These are phyloP conservation scores for Protaetia brevitarsis DNA, from an alignment of 1,140 invertebrate genomes.

Conservation along the genomic window DNA sequence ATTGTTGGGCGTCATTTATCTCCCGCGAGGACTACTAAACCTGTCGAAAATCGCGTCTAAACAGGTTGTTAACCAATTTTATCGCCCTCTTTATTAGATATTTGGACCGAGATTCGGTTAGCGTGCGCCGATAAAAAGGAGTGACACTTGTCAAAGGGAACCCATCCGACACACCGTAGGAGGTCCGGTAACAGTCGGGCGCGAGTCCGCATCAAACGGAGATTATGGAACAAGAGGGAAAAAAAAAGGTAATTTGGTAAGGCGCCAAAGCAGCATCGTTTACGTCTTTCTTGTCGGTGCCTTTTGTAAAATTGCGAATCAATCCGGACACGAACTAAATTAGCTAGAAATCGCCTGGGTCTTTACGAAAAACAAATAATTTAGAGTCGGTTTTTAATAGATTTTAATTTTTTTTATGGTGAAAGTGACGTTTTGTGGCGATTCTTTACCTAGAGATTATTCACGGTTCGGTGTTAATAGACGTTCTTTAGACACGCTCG, in stretches of 20 bases:
- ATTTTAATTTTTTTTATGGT: neutral
- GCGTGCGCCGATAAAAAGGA: neutral
- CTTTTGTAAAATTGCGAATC: constrained; percentile 16
- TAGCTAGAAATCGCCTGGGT: neutral
- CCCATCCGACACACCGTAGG: constrained; percentile 1
- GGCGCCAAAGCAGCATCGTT: neutral
- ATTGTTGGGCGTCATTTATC: neutral
- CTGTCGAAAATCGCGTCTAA: constrained; percentile 1
- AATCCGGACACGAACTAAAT: neutral
- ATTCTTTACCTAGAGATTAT: no score
- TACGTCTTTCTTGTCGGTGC: neutral
- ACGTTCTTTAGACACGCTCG: no score
- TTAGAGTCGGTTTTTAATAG: constrained; percentile 2
- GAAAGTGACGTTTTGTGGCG: neutral
- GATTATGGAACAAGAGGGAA: no score
- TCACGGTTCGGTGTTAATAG: no score
- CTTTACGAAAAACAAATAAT: neutral
- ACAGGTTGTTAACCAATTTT: constrained; percentile 11
- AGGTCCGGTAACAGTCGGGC: constrained; percentile 1
- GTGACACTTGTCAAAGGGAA: constrained; percentile 10
- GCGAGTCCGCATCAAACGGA: neutral
- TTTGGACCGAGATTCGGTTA: neutral
- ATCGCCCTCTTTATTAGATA: constrained; percentile 2
- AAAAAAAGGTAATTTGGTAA: constrained; percentile 10
- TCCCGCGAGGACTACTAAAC: neutral